phyloP scores from a whole-genome alignment of 2,888 invertebrate genomes.

The Lycaena phlaeas region DNA sequence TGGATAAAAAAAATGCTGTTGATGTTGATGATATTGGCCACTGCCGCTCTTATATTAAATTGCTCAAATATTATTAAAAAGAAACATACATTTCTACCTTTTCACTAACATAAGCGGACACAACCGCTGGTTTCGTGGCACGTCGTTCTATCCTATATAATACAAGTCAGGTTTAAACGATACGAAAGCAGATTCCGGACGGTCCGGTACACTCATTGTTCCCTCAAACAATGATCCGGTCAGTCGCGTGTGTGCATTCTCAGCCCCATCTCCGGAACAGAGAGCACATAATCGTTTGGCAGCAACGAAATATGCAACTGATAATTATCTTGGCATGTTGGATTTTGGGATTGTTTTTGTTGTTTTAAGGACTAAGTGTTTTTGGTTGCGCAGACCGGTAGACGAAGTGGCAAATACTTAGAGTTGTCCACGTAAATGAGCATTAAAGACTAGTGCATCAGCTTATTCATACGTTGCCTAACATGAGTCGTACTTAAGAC shows the following conservation, averaged over 20 bases:
- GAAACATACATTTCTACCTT: too few species aligned
- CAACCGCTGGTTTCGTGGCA: neutral
- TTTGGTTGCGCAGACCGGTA: too few species aligned
- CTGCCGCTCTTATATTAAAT: too few species aligned
- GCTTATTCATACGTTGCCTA: too few species aligned
- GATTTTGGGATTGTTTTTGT: neutral
- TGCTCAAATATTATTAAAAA: too few species aligned
- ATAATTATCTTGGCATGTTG: neutral
- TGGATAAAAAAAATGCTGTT: too few species aligned
- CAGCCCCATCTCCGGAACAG: neutral
- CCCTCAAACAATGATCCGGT: conserved; percentile 39
- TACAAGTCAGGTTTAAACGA: conserved; percentile 24
- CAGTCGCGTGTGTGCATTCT: conserved; percentile 10
- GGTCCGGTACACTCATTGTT: conserved; percentile 39
- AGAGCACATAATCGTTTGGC: neutral
- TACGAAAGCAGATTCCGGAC: conserved; percentile 44
- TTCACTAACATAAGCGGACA: neutral
- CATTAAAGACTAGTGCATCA: too few species aligned
- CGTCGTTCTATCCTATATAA: conserved; percentile 4
- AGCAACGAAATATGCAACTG: conserved; percentile 1
- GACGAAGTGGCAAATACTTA: too few species aligned
- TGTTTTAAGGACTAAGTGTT: neutral
- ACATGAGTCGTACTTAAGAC: too few species aligned
- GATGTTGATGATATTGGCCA: too few species aligned
- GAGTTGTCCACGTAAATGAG: too few species aligned